phyloP scores from a whole-genome alignment of 2,797 vertebrate genomes.

The Vireo griseus region DNA sequence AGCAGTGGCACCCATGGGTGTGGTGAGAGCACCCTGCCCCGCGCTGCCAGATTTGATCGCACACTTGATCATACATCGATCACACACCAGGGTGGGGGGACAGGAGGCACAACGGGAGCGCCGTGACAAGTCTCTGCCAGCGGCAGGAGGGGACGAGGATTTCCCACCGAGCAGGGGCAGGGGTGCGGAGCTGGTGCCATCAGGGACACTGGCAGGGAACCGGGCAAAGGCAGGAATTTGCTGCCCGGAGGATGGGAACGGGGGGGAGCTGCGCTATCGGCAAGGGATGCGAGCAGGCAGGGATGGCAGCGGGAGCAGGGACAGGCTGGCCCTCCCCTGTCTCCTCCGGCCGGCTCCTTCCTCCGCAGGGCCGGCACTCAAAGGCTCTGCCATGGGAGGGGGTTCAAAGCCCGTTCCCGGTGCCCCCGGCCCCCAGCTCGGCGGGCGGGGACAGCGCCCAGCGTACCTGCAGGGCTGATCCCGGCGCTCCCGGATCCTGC shows the following conservation, averaged over 20 bases:
- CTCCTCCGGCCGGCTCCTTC: neutral
- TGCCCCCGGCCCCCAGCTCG: neutral
- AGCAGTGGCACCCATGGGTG: neutral
- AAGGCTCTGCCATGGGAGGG: rapidly evolving
- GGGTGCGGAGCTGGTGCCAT: neutral
- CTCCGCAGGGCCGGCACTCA: neutral
- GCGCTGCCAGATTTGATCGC: rapidly evolving
- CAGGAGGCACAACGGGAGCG: neutral
- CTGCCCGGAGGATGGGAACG: neutral
- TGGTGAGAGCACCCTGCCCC: neutral
- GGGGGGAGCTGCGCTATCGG: rapidly evolving
- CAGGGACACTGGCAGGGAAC: neutral
- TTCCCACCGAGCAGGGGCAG: neutral
- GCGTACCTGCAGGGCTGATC: neutral
- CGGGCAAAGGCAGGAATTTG: rapidly evolving
- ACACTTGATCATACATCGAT: no score
- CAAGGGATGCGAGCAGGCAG: neutral
- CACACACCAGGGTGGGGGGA: no score
- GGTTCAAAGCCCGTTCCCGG: neutral
- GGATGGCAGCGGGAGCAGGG: neutral
- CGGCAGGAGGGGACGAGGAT: neutral
- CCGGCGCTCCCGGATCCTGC: neutral
- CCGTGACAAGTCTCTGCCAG: neutral
- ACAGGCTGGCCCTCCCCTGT: rapidly evolving
- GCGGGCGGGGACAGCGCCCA: neutral